Base-by-base conservation (phyloP, 2,113 vertebrate species). In the Dinomys branickii region DNA sequence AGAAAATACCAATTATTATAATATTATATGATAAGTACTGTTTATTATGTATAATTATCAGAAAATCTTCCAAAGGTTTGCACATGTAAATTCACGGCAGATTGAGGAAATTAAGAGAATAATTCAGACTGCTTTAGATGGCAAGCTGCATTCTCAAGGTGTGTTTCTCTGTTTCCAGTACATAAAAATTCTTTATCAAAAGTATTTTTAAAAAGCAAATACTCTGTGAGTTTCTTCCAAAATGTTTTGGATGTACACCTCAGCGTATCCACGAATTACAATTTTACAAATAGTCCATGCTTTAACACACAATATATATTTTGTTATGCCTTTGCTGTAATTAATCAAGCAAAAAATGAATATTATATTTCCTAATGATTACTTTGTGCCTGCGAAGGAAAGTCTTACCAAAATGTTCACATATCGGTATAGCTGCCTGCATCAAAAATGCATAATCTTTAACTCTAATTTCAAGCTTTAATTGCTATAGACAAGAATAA, bases 351-450 rank as follows among this genome's bases (percentile, higher is more conserved):
- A 97, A 97, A 98, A 91, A 94, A 94, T 75, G 65, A 88, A 65
- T 96, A 88, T 97, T 97, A 81, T 98, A 73, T 97, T 98, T 98
- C 84, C 95, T 96, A 95, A 97, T 96, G 94, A 96, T 92, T 95
- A 95, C 65, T 96, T 94, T 77, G 26, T 96, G 97, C 93, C 95
- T 92, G 65, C 65, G 94, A 84, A 98, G 96, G 41, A 50, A 98
- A 97, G 33, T 81, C 88, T 78, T 81, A 50, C 14, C 84, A 94
- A 92, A 59, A 95, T 95, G 82, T 94, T 93, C 98, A 96, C 93
- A 52, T 54, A 77, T 91, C 95, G 94, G 88, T 96, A 63, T 54
- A 58, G 47, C 94, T 4, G 56, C 91, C 85, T 96, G 61, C 69
- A 95, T 95, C 58, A 65, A 94, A 93, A 50, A n/a, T 93, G 9